A percentile compares a stretch with the other conserved stretches of the same genome.
Conservation (phyloP, 2,113 vertebrate species). For the Barbus barbus region DNA sequence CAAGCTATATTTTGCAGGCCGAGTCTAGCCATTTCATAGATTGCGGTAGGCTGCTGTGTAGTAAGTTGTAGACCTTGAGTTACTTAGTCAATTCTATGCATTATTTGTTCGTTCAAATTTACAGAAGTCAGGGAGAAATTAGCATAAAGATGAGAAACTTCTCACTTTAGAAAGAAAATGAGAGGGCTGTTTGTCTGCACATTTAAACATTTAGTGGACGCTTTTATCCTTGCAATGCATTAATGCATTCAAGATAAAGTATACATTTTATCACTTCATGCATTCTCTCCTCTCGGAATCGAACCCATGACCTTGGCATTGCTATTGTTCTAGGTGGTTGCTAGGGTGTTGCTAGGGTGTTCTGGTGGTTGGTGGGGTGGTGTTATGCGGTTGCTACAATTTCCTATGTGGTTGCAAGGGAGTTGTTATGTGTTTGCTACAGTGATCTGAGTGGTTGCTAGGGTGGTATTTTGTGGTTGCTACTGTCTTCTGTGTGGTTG, state of each 20-base stretch:
- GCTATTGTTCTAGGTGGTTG: background rate
- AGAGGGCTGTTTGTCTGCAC: background rate
- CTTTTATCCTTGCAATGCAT: background rate
- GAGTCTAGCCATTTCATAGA: constrained; percentile 29
- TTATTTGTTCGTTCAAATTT: background rate
- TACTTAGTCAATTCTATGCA: background rate
- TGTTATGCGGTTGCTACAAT: background rate
- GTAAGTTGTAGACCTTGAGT: constrained; percentile 17
- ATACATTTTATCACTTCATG: background rate
- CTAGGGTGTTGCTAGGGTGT: background rate
- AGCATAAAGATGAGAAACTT: background rate
- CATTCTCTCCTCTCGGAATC: background rate
- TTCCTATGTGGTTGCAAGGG: background rate
- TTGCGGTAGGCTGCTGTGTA: background rate
- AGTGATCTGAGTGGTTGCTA: background rate
- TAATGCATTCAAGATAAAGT: background rate
- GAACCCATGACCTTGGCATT: background rate
- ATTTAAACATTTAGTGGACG: background rate
- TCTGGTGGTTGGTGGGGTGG: background rate
- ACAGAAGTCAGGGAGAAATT: background rate
- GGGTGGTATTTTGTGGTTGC: too few relatives aligned
- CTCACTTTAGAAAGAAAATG: background rate
- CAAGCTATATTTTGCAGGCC: constrained; percentile 24
- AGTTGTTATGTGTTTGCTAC: background rate
- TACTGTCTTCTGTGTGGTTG: too few relatives aligned